Base-by-base conservation (phyloP, 2,888 invertebrate species). In the Polymixis flavicincta region DNA sequence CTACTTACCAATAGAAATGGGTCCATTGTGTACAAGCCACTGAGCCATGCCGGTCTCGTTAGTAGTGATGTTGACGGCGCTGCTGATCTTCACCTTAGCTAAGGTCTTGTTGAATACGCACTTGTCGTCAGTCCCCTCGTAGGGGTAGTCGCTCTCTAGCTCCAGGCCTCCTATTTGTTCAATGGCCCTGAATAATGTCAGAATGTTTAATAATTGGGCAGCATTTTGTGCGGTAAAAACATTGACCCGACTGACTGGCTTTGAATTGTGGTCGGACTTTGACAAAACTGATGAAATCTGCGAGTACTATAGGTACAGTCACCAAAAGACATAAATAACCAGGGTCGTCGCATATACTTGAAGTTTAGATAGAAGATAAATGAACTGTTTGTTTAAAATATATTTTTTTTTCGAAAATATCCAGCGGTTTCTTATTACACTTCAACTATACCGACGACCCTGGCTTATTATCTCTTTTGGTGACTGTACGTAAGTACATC, bases 21-120 rank as follows among this genome's bases (percentile, higher is more conserved):
- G 99, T 69, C 99, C 99, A 93, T 99, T 98, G 82, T 97, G 92
- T 22, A 98, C 97, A 42, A 99, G 96, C 99, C 99, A 99, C 90
- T 98, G 97, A 32, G 98, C 98, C 98, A 99, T 99, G 75, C 98
- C 97, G 0, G 97, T 98, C 95, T 99, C 99, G 93, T 99, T 97
- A 70, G 97, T 97, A 61, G 99, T 98, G 82, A 99, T 98, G 92
- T 99, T 99, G 4, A 99, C 97, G 25, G 98, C 98, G 14, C 98
- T 98, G 17, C 97, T 96, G 59, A 99, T 97, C 88, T 97, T 97
- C 0, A 98, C 98, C 84, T 94, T 97, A 0, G 97, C 94, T 86
- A 98, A 90, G 0, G 96, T 95, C 88, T 95, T 97, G 90, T 98
- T 97, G 91, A 98, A 98, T 64, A 97, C 94, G 85, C 99, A 99